Base-by-base conservation (phyloP, 2,797 vertebrate species). In the Fringilla coelebs region DNA sequence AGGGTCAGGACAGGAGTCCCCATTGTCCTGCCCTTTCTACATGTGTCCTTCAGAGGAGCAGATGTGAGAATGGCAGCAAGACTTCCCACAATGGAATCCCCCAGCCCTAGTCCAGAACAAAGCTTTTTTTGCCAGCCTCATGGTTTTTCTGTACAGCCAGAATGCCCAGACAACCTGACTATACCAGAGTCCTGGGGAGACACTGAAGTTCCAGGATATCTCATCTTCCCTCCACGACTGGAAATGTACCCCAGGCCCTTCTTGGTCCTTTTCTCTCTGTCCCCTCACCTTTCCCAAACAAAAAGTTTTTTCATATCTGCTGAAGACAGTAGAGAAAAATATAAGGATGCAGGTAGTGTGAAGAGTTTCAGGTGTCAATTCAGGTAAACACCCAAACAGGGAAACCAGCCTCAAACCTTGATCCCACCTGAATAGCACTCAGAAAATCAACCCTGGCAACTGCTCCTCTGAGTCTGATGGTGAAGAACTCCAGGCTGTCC, bases 21-120 rank as follows among this genome's bases (percentile, higher is more conserved):
- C 3, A 0, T 17, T 25, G 41, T 60, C 49, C 71, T 75, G 58
- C 32, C 46, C 65, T 89, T 91, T 72, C 79, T 79, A 41, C 58
- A 17, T 0, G 1, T 65, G 34, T 48, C 26, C 28, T 19, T 81
- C 10, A 1, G 36, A 87, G n/a, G 8, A 81, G 48, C 25, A 78
- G 41, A 81, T 52, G 28, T 0, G 0, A 2, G 5, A 89, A 45
- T 3, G 2, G n/a, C 7, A 17, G 51, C 0, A 2, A 89, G 51
- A 52, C 7, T 73, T 4, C 1, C 18, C 2, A 1, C 1, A 5
- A 19, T 45, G 48, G 49, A 58, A 61, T 57, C 3, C 14, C 46
- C 18, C 31, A 67, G 19, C 31, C 43, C 14, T 2, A 0, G 22
- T 24, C 25, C 75, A 45, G 38, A 85, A 29, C 38, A 85, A 87